These are phyloP conservation scores for Apoda limacodes DNA, from an alignment of 2,888 invertebrate species.

Conservation along the genomic window DNA sequence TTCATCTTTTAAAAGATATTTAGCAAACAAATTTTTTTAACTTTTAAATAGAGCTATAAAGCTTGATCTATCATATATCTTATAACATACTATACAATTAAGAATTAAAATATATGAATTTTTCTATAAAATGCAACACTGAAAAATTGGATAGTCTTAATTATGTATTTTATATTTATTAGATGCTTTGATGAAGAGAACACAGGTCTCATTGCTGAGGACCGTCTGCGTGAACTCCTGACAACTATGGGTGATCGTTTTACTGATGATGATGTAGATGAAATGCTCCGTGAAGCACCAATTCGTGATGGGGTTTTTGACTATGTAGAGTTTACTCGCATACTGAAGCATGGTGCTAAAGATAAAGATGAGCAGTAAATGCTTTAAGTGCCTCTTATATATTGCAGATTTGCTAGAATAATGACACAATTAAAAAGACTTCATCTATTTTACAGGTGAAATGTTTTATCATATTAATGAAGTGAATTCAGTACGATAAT, in stretches of 20 bases:
- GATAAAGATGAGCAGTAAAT: slow-evolving; percentile 95
- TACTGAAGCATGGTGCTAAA: slow-evolving; percentile 98
- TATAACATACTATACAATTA: too few relatives aligned
- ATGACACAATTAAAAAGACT: background rate
- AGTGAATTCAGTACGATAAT: too few relatives aligned
- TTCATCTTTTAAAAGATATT: too few relatives aligned
- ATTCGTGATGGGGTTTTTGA: slow-evolving; percentile 95
- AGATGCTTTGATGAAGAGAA: slow-evolving; percentile 98
- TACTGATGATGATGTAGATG: slow-evolving; percentile 98
- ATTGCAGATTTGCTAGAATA: slow-evolving; percentile 18
- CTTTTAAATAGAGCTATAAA: too few relatives aligned
- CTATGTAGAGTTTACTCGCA: slow-evolving; percentile 98
- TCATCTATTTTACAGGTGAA: too few relatives aligned
- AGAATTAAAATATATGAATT: background rate
- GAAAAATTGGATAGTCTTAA: too few relatives aligned
- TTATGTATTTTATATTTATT: slow-evolving; percentile 7
- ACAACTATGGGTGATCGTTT: slow-evolving; percentile 98
- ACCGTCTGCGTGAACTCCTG: slow-evolving; percentile 92
- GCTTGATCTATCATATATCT: too few relatives aligned
- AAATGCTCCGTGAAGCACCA: slow-evolving; percentile 98
- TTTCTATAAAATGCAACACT: too few relatives aligned
- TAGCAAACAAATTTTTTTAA: too few relatives aligned
- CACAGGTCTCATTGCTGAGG: slow-evolving; percentile 91
- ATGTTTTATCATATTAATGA: too few relatives aligned
- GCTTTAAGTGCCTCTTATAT: background rate